Evolutionary conservation across 2,888 invertebrate species (phyloP), one percentile per base, ranked within the genome.

Genomic region (Euphydryas editha): DNA sequence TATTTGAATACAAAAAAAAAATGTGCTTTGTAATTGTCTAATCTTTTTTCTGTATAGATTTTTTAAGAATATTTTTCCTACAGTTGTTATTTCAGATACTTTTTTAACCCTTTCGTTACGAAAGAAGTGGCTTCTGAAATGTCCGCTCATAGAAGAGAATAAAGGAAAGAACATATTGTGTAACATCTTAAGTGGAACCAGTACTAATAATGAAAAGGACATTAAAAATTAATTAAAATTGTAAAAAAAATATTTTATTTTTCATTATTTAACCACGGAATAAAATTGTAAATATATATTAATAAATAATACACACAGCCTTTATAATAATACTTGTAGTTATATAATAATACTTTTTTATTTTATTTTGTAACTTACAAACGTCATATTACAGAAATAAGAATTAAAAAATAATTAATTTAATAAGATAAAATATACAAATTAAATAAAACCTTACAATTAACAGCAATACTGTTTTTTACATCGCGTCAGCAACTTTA

Each of bases 251-350:
- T 15, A 46, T 46, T 46, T 7, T 47, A 13, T 20, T 10, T 21
- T 20, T 47, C 13, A 13, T 1, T 47, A 47, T 13, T 46, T 47
- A 13, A 61, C 36, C 15, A 67, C 18, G 37, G 42, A 58, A 36
- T 62, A 17, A 44, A 42, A 30, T 17, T 11, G 15, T 54, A 55
- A 49, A 49, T 15, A 51, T 37, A 49, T 39, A 42, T 24, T 55
- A 51, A 63, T 42, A 60, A 60, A 42, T 56, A 62, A 46, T 44
- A 55, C 13, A 60, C 55, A 60, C 67, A 67, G 67, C 59, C 63
- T 64, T 64, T 64, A 7, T 30, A 18, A 21, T 68, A 68, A 68
- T 68, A 68, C 67, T 67, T 51, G 36, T 20, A 44, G 55, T 67
- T 67, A 18, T 17, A 36, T 51, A 56, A 39, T 59, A 62, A 67